Conservation (phyloP, 1,140 invertebrate genomes). For the Aphelenchoides avenae region DNA sequence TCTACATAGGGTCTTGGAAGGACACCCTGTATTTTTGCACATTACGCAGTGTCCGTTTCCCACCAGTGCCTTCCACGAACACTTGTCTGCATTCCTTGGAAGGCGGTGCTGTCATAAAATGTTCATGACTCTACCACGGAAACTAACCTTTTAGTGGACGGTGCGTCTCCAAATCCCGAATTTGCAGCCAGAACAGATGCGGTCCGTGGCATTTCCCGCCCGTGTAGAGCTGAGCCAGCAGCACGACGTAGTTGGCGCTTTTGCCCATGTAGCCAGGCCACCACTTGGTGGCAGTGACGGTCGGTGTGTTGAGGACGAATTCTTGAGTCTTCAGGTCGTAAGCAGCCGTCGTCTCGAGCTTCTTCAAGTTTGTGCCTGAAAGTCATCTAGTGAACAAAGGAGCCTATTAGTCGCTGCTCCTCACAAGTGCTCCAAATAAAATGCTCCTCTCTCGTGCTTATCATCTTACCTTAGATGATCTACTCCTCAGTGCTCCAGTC, state of each 20-base stretch:
- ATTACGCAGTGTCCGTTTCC: too few species aligned
- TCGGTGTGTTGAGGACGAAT: conserved; percentile 80
- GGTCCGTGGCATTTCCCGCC: conserved; percentile 78
- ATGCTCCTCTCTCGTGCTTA: too few species aligned
- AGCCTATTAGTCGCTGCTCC: too few species aligned
- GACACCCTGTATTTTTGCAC: too few species aligned
- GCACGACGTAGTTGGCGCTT: conserved; percentile 79
- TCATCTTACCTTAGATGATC: too few species aligned
- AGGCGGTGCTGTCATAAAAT: too few species aligned
- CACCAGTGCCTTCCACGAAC: too few species aligned
- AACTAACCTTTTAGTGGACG: conserved; percentile 70
- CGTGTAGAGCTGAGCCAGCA: conserved; percentile 79
- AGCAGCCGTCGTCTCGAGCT: conserved; percentile 81
- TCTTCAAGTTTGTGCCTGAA: conserved; percentile 78
- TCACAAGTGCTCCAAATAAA: too few species aligned
- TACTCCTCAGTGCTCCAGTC: too few species aligned
- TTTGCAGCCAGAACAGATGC: conserved; percentile 84
- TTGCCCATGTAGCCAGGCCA: conserved; percentile 69
- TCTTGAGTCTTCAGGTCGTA: conserved; percentile 78
- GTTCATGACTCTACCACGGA: conserved; percentile 59
- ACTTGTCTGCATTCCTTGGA: too few species aligned
- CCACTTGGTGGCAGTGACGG: conserved; percentile 82
- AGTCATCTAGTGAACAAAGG: too few species aligned
- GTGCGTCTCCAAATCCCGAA: conserved; percentile 80
- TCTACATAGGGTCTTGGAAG: too few species aligned